Base-by-base conservation (phyloP, 2,888 invertebrate genomes). In the Digitonthophagus gazella region DNA sequence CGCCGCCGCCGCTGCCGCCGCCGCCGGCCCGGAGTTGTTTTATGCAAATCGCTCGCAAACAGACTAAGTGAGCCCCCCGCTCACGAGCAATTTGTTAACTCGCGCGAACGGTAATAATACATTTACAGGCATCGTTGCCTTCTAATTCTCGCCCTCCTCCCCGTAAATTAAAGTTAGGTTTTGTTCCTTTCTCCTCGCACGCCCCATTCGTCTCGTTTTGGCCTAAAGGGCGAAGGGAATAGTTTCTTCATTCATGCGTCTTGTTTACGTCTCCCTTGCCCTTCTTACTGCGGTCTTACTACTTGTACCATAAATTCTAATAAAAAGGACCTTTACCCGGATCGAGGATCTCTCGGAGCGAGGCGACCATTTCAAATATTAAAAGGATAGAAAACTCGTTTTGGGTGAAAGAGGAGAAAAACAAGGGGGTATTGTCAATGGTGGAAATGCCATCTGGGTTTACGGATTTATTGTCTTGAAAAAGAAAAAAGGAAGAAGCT, bases 81-180 rank as follows among this genome's bases (percentile, higher is more conserved):
- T 61, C 71, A 75, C 76, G 74, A 74, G 75, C 78, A 79, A 79
- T 80, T 79, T 79, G 77, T 57, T 57, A 57, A 57, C 57, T 57
- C 16, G 15, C 57, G 16, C 15, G 57, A n/a, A 16, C 14, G 16
- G 16, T 57, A 57, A 16, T 15, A 15, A 57, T 15, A 57, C 57
- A 57, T 57, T 15, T 57, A 16, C 57, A 57, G 16, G 16, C 15
- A 15, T 15, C 16, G 16, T 2, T 57, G 57, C 57, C 57, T 57
- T 57, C 16, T 15, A 57, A 57, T 57, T 58, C 58, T 58, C 15
- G 15, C 16, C 58, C 16, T 14, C 58, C 58, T 11, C 58, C 58
- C 58, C 58, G 15, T 15, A 58, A 5, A 14, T 16, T 16, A 8
- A 58, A 58, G 15, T 58, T 15, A 58, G 18, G 15, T 58, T 18